A percentile compares a stretch with the other conserved stretches of the same genome.
phyloP scores from a whole-genome alignment of 2,888 invertebrate genomes.

The Hyposoter didymator region DNA sequence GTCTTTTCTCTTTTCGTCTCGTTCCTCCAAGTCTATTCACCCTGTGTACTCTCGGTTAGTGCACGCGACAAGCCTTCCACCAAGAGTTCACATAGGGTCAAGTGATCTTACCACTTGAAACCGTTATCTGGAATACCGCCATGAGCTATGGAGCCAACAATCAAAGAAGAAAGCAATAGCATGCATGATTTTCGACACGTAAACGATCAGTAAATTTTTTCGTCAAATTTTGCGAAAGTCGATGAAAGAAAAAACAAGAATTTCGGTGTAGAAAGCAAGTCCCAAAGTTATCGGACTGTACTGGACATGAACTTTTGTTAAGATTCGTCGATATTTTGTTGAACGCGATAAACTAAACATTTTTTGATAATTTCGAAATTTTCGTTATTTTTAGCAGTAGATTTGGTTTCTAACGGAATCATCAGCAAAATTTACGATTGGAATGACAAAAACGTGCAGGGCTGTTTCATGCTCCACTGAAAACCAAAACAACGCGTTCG shows the following conservation, averaged over 20 bases:
- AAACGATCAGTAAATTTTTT: neutral
- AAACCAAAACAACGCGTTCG: neutral
- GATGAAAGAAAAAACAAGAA: neutral
- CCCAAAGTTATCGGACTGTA: neutral
- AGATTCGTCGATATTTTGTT: too few species aligned
- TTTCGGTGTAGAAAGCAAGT: neutral
- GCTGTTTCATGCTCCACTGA: neutral
- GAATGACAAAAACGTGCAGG: too few species aligned
- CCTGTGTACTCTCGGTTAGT: conserved; percentile 14
- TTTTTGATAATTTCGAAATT: too few species aligned
- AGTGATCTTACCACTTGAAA: conserved; percentile 73
- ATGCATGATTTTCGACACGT: conserved; percentile 5
- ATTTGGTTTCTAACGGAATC: too few species aligned
- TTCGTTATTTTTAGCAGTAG: too few species aligned
- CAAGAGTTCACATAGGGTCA: conserved; percentile 71
- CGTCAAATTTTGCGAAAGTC: neutral
- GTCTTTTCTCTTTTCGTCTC: conserved; percentile 2
- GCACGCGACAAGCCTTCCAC: conserved; percentile 18
- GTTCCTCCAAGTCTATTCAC: conserved; percentile 38
- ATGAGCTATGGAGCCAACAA: conserved; percentile 45
- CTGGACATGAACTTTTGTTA: too few species aligned
- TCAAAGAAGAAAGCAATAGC: conserved; percentile 4
- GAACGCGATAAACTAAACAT: too few species aligned
- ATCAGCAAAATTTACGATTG: too few species aligned
- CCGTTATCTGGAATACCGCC: conserved; percentile 69